phyloP scores from a whole-genome alignment of 2,888 invertebrate species.

The Eristalis arbustorum region DNA sequence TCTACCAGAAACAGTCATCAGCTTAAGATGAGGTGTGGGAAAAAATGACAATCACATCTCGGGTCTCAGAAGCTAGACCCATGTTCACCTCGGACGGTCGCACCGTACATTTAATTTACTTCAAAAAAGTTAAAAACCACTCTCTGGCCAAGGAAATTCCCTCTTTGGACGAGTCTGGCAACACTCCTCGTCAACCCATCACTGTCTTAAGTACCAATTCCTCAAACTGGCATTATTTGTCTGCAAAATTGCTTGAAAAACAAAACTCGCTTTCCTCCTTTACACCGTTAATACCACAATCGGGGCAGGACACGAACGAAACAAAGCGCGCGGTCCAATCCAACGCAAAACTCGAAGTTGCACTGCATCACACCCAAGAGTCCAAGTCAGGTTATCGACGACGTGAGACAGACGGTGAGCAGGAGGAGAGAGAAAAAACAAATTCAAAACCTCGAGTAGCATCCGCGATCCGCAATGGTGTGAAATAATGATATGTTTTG shows the following conservation, averaged over 20 bases:
- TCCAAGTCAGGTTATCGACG: slow-evolving; percentile 23
- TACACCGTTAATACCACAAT: slow-evolving; percentile 33
- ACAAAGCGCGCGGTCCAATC: slow-evolving; percentile 18
- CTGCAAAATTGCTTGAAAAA: slow-evolving; percentile 57
- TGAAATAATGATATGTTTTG: slow-evolving; percentile 76
- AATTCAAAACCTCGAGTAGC: slow-evolving; percentile 60
- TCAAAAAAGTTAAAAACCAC: too few relatives aligned
- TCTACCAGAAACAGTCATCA: too few relatives aligned
- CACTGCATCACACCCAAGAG: slow-evolving; percentile 20
- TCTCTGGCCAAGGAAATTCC: too few relatives aligned
- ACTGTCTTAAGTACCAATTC: slow-evolving; percentile 56
- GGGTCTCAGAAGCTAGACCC: too few relatives aligned
- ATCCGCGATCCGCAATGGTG: slow-evolving; percentile 74
- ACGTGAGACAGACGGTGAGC: background rate
- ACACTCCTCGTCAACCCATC: slow-evolving; percentile 33
- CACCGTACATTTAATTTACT: too few relatives aligned
- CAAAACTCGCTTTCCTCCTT: slow-evolving; percentile 46
- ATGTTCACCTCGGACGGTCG: too few relatives aligned
- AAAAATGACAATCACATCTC: too few relatives aligned
- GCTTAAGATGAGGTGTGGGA: too few relatives aligned
- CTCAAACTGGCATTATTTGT: slow-evolving; percentile 67
- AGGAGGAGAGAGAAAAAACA: background rate
- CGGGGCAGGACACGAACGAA: slow-evolving; percentile 10
- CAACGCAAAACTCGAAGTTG: background rate
- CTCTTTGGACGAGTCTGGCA: slow-evolving; percentile 10